Base-by-base conservation (phyloP, 2,888 invertebrate genomes). In the Pherbina coryleti region DNA sequence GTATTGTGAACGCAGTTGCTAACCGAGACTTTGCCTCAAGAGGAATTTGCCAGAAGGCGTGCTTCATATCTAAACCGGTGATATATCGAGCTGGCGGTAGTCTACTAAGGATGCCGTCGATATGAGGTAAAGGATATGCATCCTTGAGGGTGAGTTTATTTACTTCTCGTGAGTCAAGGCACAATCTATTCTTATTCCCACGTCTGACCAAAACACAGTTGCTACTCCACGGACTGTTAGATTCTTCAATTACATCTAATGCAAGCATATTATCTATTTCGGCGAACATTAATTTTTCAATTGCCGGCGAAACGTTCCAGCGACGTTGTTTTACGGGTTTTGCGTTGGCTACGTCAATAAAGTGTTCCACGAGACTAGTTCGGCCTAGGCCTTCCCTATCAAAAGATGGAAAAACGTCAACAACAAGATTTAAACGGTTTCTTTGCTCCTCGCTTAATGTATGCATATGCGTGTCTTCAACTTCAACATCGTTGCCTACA, bases 161-260 rank as follows among this genome's bases (percentile, higher is more conserved):
- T 0, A 86, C 78, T 53, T 83, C 80, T 7, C 49, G 49, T 14
- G 49, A 49, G 49, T 3, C 86, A 55, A 86, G 76, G 55, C 85
- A 84, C 9, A 85, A 83, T 0, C 84, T 70, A 22, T 11, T n/a
- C 55, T 75, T 75, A 0, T 82, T 81, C n/a, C 55, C 49, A 66
- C 84, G 84, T 19, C 71, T 73, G 0, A 84, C 82, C 71, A 85
- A 78, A 0, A 84, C 81, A 1, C 84, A 80, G 1, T 84, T 84
- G 3, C 81, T 83, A 8, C n/a, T n/a, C n/a, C n/a, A n/a, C n/a
- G n/a, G n/a, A n/a, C n/a, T n/a, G n/a, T n/a, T n/a, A n/a, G n/a
- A 84, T 25, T 80, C 82, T 60, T 85, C 85, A 1, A 87, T 82
- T 0, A 87, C 81, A 5, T 80, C 84, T 3, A 81, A 72, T 5